Base-by-base conservation (phyloP, 2,888 invertebrate species). In the Dryobotodes eremita region DNA sequence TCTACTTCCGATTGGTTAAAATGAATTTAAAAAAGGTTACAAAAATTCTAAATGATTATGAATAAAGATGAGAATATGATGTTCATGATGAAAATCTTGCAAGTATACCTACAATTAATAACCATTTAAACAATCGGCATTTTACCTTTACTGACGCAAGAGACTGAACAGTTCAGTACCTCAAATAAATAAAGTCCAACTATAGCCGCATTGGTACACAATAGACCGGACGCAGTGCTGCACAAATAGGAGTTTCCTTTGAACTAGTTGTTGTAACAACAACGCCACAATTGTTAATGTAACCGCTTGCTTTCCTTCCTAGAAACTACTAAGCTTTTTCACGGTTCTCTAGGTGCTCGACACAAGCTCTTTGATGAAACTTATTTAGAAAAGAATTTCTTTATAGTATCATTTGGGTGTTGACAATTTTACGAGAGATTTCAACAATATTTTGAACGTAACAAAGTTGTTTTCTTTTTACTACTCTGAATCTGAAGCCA, bases 191-290 rank as follows among this genome's bases (percentile, higher is more conserved):
- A 77, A 80, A 85, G 87, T 92, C 92, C 90, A 92, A 92, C 90
- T 92, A 92, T 93, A 93, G 94, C 91, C 90, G 89, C 89, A 91
- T 92, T 88, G 86, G 91, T 91, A 92, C 90, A 93, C 94, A 94
- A 94, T 93, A 89, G 91, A 89, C 93, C 95, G 95, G 95, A 95
- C 94, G 95, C 92, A 87, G 89, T 88, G 90, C 92, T 91, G 92
- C 92, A 93, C 93, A 94, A 95, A 95, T 95, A 95, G 93, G 92
- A 90, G 92, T 94, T 96, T 95, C 95, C 95, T 96, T 95, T 96
- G 95, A 95, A 95, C 95, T 92, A 92, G 92, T 91, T 92, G 91
- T 90, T 91, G 89, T 91, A 92, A 91, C 92, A 93, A 91, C 91
- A 89, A 87, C 89, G 86, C 88, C 85, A 86, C 89, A 88, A 88